Evolutionary conservation across 1,140 invertebrate species (phyloP), one percentile per base, ranked within the genome.

Genomic region (Brachionus plicatilis): DNA sequence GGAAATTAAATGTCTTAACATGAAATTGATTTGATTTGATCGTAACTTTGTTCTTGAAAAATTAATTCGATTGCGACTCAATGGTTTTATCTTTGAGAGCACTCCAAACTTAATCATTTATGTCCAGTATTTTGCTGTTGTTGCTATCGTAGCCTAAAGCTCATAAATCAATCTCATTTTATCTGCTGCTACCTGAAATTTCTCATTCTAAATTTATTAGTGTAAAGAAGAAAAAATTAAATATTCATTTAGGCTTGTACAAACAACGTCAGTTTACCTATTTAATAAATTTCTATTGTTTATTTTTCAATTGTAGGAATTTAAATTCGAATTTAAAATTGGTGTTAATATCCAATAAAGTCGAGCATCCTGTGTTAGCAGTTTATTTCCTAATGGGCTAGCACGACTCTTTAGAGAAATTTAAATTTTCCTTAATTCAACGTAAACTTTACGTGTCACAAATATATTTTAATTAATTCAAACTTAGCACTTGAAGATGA

Each of bases 321-420:
- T 76, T 76, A 76, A 72, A 72, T 72, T 72, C 53, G 41, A 76
- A 76, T 76, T 76, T 76, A 47, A 47, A 76, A 76, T 47, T 76
- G 72, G 72, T 76, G 72, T 76, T 76, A 76, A 76, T 76, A 76
- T 76, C 72, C 45, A 76, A 76, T 76, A 76, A 76, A 72, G 68
- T 72, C 17, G 12, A 76, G 68, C 72, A 76, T 76, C 72, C 72
- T 76, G 41, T 75, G 45, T 11, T 43, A 72, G 43, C 2, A 43
- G 45, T 47, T 76, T 20, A 76, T 76, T 76, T 76, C 72, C 72
- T 37, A 17, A 27, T 76, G 17, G 72, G 17, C 17, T 50, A 56
- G n/a, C 53, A 56, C 53, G 53, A 56, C 53, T 56, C 53, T 56
- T n/a, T 68, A 33, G 65, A 68, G 65, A 68, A 68, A 68, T 56